phyloP scores from a whole-genome alignment of 1,140 invertebrate species.

The Mycetomoellerius zeteki region DNA sequence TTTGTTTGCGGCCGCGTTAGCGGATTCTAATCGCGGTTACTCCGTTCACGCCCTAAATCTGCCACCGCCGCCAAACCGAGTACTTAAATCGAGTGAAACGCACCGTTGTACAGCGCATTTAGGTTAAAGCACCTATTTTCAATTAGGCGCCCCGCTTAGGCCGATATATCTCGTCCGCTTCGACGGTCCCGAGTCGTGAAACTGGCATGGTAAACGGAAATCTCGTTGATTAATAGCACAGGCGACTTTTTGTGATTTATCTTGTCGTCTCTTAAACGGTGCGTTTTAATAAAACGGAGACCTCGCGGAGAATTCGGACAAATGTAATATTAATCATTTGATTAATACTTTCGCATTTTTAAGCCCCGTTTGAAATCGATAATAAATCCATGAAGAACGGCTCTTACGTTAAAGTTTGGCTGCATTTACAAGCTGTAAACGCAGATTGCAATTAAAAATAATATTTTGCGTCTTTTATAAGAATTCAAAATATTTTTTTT shows the following conservation, averaged over 20 bases:
- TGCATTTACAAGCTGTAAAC: neutral
- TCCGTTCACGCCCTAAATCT: slow-evolving; percentile 72
- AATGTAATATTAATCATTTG: slow-evolving; percentile 42
- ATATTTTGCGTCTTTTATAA: neutral
- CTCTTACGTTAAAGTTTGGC: slow-evolving; percentile 17
- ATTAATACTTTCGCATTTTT: slow-evolving; percentile 33
- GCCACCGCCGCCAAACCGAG: slow-evolving; percentile 62
- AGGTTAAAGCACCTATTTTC: slow-evolving; percentile 65
- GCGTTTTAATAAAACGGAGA: slow-evolving; percentile 51
- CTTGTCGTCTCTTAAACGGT: slow-evolving; percentile 52
- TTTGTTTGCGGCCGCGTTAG: slow-evolving; percentile 80
- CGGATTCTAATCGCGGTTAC: slow-evolving; percentile 76
- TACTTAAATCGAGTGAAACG: slow-evolving; percentile 73
- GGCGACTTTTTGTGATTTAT: slow-evolving; percentile 53
- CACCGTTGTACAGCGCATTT: slow-evolving; percentile 59
- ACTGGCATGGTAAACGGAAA: slow-evolving; percentile 59
- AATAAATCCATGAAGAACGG: neutral
- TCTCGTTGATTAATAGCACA: slow-evolving; percentile 45
- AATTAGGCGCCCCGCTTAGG: slow-evolving; percentile 54
- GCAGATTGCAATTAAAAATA: neutral
- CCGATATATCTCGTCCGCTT: slow-evolving; percentile 61
- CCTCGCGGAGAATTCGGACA: neutral
- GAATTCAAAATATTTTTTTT: slow-evolving; percentile 12
- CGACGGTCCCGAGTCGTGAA: slow-evolving; percentile 54
- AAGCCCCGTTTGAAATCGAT: neutral